Percentiles rank a stretch among this genome's conserved stretches.
Conservation (phyloP, 1,140 invertebrate genomes). For the Scaptomyza hsui region DNA sequence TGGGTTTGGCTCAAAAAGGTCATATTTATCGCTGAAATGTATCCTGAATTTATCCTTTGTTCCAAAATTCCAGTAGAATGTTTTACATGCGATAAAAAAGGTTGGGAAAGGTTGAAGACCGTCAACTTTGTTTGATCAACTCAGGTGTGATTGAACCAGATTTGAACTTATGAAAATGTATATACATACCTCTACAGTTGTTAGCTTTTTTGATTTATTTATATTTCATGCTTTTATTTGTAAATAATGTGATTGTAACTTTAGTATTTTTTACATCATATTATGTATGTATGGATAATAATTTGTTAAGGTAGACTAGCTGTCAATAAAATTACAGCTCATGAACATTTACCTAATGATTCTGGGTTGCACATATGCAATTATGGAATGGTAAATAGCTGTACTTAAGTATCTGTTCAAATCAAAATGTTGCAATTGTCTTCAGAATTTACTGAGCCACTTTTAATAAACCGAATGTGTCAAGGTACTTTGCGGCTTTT, state of each 20-base stretch:
- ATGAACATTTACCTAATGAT: neutral
- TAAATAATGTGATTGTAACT: slow-evolving; percentile 1
- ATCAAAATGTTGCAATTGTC: slow-evolving; percentile 29
- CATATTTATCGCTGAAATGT: too few relatives aligned
- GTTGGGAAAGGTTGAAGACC: too few relatives aligned
- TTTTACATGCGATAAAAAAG: too few relatives aligned
- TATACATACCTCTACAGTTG: too few relatives aligned
- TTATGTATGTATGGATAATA: neutral
- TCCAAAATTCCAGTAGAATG: too few relatives aligned
- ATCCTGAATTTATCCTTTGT: too few relatives aligned
- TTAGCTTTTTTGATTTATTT: too few relatives aligned
- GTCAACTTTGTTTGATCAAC: too few relatives aligned
- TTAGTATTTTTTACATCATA: neutral
- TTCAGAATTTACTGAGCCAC: slow-evolving; percentile 3
- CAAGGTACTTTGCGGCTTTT: slow-evolving; percentile 42
- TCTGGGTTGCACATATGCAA: slow-evolving; percentile 14
- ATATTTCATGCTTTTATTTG: too few relatives aligned
- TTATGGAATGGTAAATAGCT: slow-evolving; percentile 23
- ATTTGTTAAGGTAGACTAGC: slow-evolving; percentile 7
- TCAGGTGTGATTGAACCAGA: too few relatives aligned
- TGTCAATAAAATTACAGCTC: slow-evolving; percentile 1
- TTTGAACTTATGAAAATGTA: too few relatives aligned
- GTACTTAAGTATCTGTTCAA: slow-evolving; percentile 24
- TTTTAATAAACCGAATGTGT: slow-evolving; percentile 24
- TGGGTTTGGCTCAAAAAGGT: too few relatives aligned